These are phyloP conservation scores for Suricata suricatta DNA, from an alignment of 2,113 vertebrate species.

Conservation along the genomic window DNA sequence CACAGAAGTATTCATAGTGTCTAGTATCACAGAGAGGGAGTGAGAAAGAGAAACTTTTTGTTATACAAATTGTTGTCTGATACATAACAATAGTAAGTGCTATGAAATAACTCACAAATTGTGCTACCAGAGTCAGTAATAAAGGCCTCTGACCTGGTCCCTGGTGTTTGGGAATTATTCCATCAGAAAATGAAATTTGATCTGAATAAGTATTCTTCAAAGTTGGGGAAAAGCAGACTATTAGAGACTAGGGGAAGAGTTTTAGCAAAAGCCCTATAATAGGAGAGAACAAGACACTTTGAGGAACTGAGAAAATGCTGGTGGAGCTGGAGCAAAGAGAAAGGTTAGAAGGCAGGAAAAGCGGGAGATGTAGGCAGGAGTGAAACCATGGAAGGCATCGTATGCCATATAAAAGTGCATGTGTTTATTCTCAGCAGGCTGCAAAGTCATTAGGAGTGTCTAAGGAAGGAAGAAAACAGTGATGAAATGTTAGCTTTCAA, in stretches of 20 bases:
- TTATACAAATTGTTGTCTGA: not conserved
- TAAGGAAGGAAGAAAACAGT: not conserved
- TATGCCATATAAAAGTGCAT: fast-evolving
- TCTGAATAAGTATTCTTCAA: not conserved
- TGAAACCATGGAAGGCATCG: not conserved
- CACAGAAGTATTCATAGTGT: not conserved
- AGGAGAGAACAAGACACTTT: not conserved
- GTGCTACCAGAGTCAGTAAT: not conserved
- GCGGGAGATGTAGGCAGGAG: not conserved
- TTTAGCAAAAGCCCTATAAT: not conserved
- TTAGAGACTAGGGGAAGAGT: not conserved
- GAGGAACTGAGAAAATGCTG: not conserved
- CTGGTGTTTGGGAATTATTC: not conserved
- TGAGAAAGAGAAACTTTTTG: not conserved
- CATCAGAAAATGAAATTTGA: not conserved
- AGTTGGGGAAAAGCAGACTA: not conserved
- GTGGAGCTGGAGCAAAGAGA: not conserved
- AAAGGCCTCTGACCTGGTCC: not conserved
- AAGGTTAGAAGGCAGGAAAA: not conserved
- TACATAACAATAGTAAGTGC: not conserved
- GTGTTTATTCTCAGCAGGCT: not conserved
- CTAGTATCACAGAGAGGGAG: not conserved
- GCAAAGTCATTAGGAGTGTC: not conserved
- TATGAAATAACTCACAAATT: not conserved
- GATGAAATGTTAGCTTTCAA: not conserved